A percentile compares a stretch with the other conserved stretches of the same genome.
Evolutionary conservation across 2,797 vertebrate species (phyloP).

Genomic region (Acanthis flammea): DNA sequence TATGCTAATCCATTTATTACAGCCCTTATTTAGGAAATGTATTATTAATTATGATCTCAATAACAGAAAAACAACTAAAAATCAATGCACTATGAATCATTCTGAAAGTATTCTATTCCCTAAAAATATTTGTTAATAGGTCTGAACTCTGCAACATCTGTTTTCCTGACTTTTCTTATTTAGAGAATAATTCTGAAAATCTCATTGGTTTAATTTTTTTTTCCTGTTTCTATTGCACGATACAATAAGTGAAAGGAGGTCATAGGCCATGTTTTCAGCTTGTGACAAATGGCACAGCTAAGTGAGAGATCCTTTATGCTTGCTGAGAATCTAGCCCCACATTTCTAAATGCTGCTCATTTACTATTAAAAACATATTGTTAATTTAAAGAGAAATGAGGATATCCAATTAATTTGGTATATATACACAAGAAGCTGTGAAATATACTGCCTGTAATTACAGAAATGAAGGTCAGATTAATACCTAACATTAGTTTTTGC

Average conservation of each 20-base stretch:
- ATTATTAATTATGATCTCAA: not conserved
- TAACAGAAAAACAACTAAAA: not conserved
- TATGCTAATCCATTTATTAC: constrained; percentile 14
- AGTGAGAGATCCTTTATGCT: not conserved
- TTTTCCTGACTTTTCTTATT: not conserved
- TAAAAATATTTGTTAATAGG: not conserved
- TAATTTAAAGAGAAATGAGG: not conserved
- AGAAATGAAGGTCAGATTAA: not conserved
- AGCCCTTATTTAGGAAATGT: not conserved
- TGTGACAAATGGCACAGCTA: not conserved
- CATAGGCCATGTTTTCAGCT: not conserved
- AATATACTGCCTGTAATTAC: not conserved
- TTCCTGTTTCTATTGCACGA: not conserved
- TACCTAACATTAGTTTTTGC: not conserved
- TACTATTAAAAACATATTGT: not conserved
- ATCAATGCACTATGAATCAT: not conserved
- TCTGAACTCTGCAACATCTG: not conserved
- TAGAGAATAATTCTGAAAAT: not conserved
- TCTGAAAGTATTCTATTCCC: not conserved
- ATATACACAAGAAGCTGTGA: not conserved
- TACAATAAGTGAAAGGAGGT: not conserved
- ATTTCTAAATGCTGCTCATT: not conserved
- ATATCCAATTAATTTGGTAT: not conserved
- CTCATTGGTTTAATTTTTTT: not conserved
- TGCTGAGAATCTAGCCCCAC: not conserved